These are phyloP conservation scores for Chelon labrosus DNA, from an alignment of 2,797 vertebrate genomes.

Conservation along the genomic window DNA sequence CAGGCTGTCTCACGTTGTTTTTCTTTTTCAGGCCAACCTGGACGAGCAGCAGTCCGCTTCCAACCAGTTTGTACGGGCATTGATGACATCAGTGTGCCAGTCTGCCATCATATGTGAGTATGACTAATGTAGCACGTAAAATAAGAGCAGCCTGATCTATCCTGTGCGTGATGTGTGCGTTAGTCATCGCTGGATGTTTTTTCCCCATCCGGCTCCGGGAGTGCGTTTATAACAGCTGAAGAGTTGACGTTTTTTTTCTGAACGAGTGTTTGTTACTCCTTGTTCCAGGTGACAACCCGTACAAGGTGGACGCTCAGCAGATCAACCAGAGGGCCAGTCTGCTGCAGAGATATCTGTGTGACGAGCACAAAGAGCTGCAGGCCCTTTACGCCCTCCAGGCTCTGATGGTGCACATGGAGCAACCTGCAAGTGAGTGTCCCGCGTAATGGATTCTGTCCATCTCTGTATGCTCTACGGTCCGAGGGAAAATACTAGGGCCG, in stretches of 20 bases:
- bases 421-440: slow-evolving; percentile 95
- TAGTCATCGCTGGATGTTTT: neutral
- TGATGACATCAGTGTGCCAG: slow-evolving; percentile 96
- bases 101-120: slow-evolving; percentile 93
- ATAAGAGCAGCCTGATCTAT: neutral
- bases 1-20: neutral
- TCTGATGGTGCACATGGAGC: slow-evolving; percentile 97
- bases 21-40: slow-evolving; percentile 88
- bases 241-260: neutral
- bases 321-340: slow-evolving; percentile 90
- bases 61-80: slow-evolving; percentile 89
- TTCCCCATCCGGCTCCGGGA: neutral
- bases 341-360: slow-evolving; percentile 92
- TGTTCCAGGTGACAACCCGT: slow-evolving; percentile 89
- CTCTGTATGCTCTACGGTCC: too few relatives aligned
- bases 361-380: slow-evolving; percentile 95
- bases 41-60: slow-evolving; percentile 90
- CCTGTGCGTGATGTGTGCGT: neutral
- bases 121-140: slow-evolving; percentile 5
- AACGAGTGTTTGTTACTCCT: neutral
- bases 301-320: slow-evolving; percentile 87
- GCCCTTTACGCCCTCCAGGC: slow-evolving; percentile 97
- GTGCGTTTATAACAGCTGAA: neutral
- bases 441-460: too few relatives aligned
- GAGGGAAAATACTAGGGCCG: too few relatives aligned